These are phyloP conservation scores for Parazoanthus atlanticus DNA, from an alignment of 92 coral and sea anemone species.

Conservation along the genomic window DNA sequence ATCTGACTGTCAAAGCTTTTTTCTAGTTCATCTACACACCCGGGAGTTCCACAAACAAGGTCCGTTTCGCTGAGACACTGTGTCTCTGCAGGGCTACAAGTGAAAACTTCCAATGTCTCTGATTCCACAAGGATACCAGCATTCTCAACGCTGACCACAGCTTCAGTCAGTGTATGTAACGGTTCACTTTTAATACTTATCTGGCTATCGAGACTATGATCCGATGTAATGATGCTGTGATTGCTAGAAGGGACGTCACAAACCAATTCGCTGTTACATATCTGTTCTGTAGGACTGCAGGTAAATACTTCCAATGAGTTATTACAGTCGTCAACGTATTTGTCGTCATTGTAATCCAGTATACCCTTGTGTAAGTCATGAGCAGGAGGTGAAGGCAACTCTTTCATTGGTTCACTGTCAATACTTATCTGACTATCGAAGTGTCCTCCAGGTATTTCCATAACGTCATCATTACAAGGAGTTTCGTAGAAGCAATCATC, in stretches of 20 bases:
- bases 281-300: constrained; percentile 5
- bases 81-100: constrained; percentile 3
- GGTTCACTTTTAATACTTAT: background rate
- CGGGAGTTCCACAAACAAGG: background rate
- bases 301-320: background rate
- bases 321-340: background rate
- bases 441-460: background rate
- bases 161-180: background rate
- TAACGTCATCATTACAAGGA: background rate
- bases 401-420: background rate
- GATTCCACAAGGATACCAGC: background rate
- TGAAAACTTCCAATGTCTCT: background rate
- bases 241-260: background rate
- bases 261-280: background rate
- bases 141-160: background rate
- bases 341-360: background rate
- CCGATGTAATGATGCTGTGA: background rate
- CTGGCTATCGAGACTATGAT: background rate
- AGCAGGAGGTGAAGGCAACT: background rate
- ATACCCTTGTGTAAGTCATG: background rate
- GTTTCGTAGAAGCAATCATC: background rate
- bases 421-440: constrained; percentile 39
- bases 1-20: background rate
- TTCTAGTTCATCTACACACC: background rate
- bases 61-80: background rate